Base-by-base conservation (phyloP, 2,797 vertebrate genomes). In the Neosilurus hyrtlii region DNA sequence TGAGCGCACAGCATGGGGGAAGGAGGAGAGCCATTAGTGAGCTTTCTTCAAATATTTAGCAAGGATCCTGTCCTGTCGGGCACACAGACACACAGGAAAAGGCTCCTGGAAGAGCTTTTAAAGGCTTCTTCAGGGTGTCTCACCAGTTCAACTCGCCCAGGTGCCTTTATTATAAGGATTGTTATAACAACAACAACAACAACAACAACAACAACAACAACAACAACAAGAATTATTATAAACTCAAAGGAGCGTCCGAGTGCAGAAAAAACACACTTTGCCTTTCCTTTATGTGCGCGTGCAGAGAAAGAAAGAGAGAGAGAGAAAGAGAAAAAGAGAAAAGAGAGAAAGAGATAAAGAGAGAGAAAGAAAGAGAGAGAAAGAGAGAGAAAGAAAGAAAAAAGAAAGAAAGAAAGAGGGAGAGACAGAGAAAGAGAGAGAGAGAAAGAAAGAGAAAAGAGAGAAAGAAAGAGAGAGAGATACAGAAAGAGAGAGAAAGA, bases 401-500 rank as follows among this genome's bases (percentile, higher is more conserved):
- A 43, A 3, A 43, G 73, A 79, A 85, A 75, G 85, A 89, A 90
- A 90, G 92, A 89, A 90, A 91, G 91, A 92, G 88, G 88, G 87
- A 92, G 86, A 88, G 85, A 75, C 75, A 86, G 87, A 88, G 89
- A 86, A 89, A 43, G 43, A 43, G 43, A 43, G 43, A 43, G 43
- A 43, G 43, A 43, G 43, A 43, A 8, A 43, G 43, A 43, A 8
- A 43, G 43, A 43, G 43, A 43, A 8, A 43, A 75, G 85, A 89
- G 90, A 89, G 92, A 89, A 90, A 91, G 91, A 92, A 88, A 89
- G 87, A 92, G 86, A 88, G 85, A 75, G 80, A 86, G 89, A 86
- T n/a, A n/a, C n/a, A n/a, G n/a, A n/a, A 68, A 79, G 86, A 75
- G 85, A 89, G 90, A 89, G 92, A 89, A 90, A 91, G 91, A 92